Evolutionary conservation across 2,888 invertebrate species (phyloP), one percentile per base, ranked within the genome.

Genomic region (Vanessa cardui): DNA sequence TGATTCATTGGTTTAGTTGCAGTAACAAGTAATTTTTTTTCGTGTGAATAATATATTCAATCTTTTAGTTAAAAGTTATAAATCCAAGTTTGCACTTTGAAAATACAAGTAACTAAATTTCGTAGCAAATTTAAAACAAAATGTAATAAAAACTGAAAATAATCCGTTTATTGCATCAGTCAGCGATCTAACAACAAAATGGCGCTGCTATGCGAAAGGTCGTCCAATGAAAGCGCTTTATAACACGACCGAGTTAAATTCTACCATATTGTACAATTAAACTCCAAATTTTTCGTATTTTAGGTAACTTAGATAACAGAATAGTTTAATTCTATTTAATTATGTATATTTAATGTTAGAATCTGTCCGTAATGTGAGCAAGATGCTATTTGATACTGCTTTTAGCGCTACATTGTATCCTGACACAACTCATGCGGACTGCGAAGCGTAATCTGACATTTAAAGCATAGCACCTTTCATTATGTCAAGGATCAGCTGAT

Each of bases 161-260:
- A 76, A 76, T 69, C 66, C 47, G 72, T 73, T 73, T 77, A 84
- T 91, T 90, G 87, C 89, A 87, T 90, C 90, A 90, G 83, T 85
- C 87, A 89, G 90, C 90, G 81, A 77, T 80, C 72, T 73, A 68
- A 77, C 74, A 78, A 90, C 92, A 92, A 92, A 91, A 92, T 92
- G 92, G 92, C 92, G 92, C 87, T 91, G 85, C 80, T 77, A 80
- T 72, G 74, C 66, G 71, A 73, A 76, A 68, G 63, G 65, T 70
- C 78, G 78, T 79, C 76, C 76, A 80, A 78, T 77, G 83, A 89
- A 90, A 92, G 92, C 92, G 92, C 92, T 92, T 87, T 88, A 91
- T 82, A 85, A 87, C 58, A 73, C 85, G 82, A 77, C 84, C 77
- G 74, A 83, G 73, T 81, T 62, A 58, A 77, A 71, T 74, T 50